phyloP scores from a whole-genome alignment of 2,797 vertebrate species.

The Etheostoma nigrum region DNA sequence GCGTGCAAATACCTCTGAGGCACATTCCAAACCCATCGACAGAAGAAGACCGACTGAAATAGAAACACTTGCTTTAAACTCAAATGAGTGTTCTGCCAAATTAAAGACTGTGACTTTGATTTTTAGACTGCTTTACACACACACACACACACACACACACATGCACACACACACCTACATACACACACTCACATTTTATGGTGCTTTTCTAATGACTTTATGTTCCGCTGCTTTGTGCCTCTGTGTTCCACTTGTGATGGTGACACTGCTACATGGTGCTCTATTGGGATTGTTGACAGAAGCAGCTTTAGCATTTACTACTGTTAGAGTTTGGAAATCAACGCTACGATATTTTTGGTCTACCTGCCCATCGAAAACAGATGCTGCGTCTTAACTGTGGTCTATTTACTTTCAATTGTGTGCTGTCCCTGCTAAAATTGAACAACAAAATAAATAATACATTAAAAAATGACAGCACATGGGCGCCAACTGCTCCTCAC shows the following conservation, averaged over 20 bases:
- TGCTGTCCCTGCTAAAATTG: no score
- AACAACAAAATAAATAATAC: no score
- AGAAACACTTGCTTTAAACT: slow-evolving; percentile 62
- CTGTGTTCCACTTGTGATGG: slow-evolving; percentile 35
- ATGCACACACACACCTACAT: background rate
- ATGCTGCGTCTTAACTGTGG: no score
- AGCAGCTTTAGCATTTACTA: slow-evolving; percentile 39
- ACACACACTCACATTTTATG: slow-evolving; percentile 19
- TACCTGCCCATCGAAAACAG: no score
- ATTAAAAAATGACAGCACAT: background rate
- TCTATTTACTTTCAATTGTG: no score
- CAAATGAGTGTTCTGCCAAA: slow-evolving; percentile 49
- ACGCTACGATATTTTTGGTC: background rate
- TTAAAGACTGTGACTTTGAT: slow-evolving; percentile 54
- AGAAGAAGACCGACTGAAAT: slow-evolving; percentile 61
- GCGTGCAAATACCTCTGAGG: slow-evolving; percentile 39
- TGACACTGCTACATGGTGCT: slow-evolving; percentile 47
- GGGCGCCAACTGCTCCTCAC: slow-evolving; percentile 1
- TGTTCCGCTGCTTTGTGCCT: slow-evolving; percentile 24
- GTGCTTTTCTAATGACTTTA: slow-evolving; percentile 35
- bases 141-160: background rate
- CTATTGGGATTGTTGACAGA: slow-evolving; percentile 12
- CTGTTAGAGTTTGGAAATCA: slow-evolving; percentile 26
- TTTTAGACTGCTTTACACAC: slow-evolving; percentile 26
- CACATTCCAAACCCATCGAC: slow-evolving; percentile 62